Percentiles rank a stretch among this genome's conserved stretches.
phyloP scores from a whole-genome alignment of 1,140 invertebrate genomes.

The Ylistrum balloti region DNA sequence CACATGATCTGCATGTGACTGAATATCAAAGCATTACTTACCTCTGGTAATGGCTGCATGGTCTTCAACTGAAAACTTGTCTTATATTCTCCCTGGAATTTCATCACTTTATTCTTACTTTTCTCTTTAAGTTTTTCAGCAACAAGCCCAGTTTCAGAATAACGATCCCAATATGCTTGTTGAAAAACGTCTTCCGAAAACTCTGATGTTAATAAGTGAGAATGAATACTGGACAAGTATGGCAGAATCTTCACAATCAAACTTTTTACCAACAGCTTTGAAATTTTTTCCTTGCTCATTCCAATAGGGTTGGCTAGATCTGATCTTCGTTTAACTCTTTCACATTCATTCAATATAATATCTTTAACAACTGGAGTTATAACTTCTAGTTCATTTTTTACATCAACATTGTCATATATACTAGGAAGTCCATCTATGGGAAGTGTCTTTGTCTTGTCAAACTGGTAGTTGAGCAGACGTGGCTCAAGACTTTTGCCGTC shows the following conservation, averaged over 20 bases:
- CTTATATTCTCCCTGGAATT: slow-evolving; percentile 1
- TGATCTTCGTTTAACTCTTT: neutral
- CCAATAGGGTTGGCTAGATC: neutral
- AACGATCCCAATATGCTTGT: neutral
- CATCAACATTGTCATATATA: neutral
- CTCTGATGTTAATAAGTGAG: neutral
- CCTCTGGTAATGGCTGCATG: neutral
- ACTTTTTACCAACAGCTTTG: neutral
- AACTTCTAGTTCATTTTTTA: neutral
- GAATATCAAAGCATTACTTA: too few relatives aligned
- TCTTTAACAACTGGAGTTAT: neutral
- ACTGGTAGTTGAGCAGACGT: neutral
- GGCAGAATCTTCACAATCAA: neutral
- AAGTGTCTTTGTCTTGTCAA: neutral
- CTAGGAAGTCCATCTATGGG: neutral
- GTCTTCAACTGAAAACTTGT: slow-evolving; percentile 17
- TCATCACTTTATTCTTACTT: neutral
- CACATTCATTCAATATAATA: neutral
- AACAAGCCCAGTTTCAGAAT: neutral
- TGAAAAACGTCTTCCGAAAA: neutral
- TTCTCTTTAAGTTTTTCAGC: neutral
- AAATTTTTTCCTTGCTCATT: neutral
- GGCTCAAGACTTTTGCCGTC: slow-evolving; percentile 6
- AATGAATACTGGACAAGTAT: neutral
- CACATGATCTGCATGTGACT: too few relatives aligned